Evolutionary conservation across 2,888 invertebrate species (phyloP).

Genomic region (Melangyna quadrimaculata): DNA sequence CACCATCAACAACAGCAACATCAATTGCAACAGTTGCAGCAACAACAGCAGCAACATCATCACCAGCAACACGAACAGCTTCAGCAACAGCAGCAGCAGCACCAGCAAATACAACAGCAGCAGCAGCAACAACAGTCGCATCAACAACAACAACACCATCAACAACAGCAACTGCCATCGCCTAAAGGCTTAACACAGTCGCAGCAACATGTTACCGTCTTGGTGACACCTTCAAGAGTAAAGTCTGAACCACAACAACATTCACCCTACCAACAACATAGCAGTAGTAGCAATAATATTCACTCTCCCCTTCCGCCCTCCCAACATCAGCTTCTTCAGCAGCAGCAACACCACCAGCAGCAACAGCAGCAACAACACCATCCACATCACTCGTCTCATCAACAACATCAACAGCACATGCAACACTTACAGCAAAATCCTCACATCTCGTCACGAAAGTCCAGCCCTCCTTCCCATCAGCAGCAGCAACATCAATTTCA

Average conservation of each 20-base stretch:
- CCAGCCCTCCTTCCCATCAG: slow-evolving; percentile 71
- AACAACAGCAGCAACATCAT: slow-evolving; percentile 72
- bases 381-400: slow-evolving; percentile 76
- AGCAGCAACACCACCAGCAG: slow-evolving; percentile 75
- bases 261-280: slow-evolving; percentile 75
- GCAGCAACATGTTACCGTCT: slow-evolving; percentile 81
- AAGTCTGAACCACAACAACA: slow-evolving; percentile 79
- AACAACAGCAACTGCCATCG: slow-evolving; percentile 78
- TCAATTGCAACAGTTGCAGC: slow-evolving; percentile 73
- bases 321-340: slow-evolving; percentile 74
- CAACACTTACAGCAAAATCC: slow-evolving; percentile 76
- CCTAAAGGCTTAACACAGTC: slow-evolving; percentile 76
- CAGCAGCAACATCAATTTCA: slow-evolving; percentile 64
- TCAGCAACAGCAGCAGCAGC: slow-evolving; percentile 76
- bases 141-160: slow-evolving; percentile 76
- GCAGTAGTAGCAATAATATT: slow-evolving; percentile 74
- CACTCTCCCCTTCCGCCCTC: slow-evolving; percentile 52
- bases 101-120: slow-evolving; percentile 74
- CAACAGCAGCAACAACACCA: slow-evolving; percentile 76
- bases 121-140: slow-evolving; percentile 75
- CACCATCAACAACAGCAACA: slow-evolving; percentile 75
- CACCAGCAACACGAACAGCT: slow-evolving; percentile 74
- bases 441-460: slow-evolving; percentile 73
- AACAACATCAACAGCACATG: slow-evolving; percentile 78
- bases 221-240: slow-evolving; percentile 82